phyloP scores from a whole-genome alignment of 2,888 invertebrate genomes.

The Hypercompe scribonia region DNA sequence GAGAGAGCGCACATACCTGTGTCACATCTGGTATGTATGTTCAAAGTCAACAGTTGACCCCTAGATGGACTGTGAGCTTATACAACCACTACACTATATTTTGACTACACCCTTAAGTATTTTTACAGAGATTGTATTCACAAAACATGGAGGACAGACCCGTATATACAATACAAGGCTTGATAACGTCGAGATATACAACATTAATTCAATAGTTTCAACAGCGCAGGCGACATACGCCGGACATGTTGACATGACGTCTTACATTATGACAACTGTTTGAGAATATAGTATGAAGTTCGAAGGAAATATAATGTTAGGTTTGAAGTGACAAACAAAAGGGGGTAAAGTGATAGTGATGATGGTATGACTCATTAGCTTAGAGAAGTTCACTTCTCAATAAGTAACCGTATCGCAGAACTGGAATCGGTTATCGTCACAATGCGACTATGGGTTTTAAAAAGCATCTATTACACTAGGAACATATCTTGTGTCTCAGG shows the following conservation, averaged over 20 bases:
- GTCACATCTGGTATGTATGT: too few relatives aligned
- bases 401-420: too few relatives aligned
- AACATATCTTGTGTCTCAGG: neutral
- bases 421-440: too few relatives aligned
- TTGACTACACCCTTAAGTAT: neutral
- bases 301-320: neutral
- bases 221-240: neutral
- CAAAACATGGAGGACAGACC: neutral
- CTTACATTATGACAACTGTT: neutral
- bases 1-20: too few relatives aligned
- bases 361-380: neutral
- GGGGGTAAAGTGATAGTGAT: neutral
- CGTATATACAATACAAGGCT: neutral
- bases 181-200: neutral
- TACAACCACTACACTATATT: neutral
- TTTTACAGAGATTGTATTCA: slow-evolving; percentile 1
- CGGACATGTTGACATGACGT: slow-evolving; percentile 8
- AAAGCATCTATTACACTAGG: neutral
- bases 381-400: neutral
- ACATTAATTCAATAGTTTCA: slow-evolving; percentile 10
- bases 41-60: too few relatives aligned
- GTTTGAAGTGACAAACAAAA: neutral
- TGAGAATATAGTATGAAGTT: neutral
- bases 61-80: too few relatives aligned
- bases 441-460: neutral